A percentile compares a stretch with the other conserved stretches of the same genome.
Conservation (phyloP, 2,888 invertebrate species). For the Scaptodrosophila latifasciaeformis region DNA sequence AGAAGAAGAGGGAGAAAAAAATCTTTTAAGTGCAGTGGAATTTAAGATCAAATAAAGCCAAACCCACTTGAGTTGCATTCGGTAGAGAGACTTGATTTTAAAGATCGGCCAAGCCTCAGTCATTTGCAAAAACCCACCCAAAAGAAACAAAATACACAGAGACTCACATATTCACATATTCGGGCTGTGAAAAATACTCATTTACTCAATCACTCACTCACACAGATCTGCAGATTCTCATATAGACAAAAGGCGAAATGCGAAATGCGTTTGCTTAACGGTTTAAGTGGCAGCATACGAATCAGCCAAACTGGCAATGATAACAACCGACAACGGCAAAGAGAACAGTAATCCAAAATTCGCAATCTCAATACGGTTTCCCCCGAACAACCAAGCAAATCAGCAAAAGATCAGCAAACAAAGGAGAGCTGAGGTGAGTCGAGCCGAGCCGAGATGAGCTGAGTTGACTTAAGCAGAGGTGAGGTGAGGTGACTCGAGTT, state of each 20-base stretch:
- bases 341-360: conserved; percentile 10
- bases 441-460: background rate
- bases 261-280: conserved; percentile 65
- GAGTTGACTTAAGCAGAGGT: background rate
- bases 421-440: conserved; percentile 1
- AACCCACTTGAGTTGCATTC: too few relatives aligned
- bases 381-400: conserved; percentile 49
- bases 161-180: background rate
- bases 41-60: conserved; percentile 30
- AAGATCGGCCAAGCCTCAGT: background rate
- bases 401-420: conserved; percentile 60
- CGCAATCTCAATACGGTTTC: too few relatives aligned
- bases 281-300: conserved; percentile 63
- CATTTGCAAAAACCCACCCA: background rate
- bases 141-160: background rate
- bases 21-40: conserved; percentile 62
- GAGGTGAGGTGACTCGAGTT: conserved; percentile 14
- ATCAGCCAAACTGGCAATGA: conserved; percentile 39
- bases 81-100: too few relatives aligned
- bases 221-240: too few relatives aligned
- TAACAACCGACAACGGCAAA: conserved; percentile 44
- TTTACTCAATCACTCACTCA: too few relatives aligned
- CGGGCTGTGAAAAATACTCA: background rate
- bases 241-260: too few relatives aligned
- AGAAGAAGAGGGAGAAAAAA: too few relatives aligned